Percentiles rank a stretch among this genome's conserved stretches.
Conservation (phyloP, 2,113 vertebrate species). For the Gavialis gangeticus region DNA sequence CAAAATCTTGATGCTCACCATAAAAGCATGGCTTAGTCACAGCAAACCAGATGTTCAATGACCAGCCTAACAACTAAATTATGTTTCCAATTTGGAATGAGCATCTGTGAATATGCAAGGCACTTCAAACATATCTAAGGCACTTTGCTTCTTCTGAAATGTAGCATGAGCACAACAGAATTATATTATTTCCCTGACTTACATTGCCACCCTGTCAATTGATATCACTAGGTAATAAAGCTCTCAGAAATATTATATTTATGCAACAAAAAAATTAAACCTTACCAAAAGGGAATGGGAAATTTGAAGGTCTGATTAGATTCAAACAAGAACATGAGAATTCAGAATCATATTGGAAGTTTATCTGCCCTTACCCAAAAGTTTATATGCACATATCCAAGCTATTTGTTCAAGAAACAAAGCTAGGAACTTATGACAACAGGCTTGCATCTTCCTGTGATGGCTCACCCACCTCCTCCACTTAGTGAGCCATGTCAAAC, state of each 20-base stretch:
- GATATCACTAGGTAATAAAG: not conserved
- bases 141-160: conserved; percentile 3
- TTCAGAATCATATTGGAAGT: not conserved
- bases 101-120: not conserved
- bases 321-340: not conserved
- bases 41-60: not conserved
- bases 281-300: not conserved
- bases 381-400: not conserved
- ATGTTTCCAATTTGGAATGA: conserved; percentile 20
- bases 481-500: not conserved
- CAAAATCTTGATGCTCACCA: not conserved
- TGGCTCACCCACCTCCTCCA: conserved; percentile 6
- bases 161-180: not conserved
- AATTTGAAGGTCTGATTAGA: not conserved
- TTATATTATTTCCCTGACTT: not conserved
- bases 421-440: not conserved
- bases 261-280: not conserved
- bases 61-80: not conserved
- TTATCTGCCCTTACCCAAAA: not conserved
- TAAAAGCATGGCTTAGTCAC: not conserved
- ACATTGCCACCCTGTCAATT: not conserved
- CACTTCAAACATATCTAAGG: not conserved
- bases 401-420: not conserved
- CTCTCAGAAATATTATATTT: not conserved
- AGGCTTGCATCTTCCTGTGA: conserved; percentile 8